Conservation (phyloP, 2,888 invertebrate genomes). For the Scaptomyza cyrtandrae region DNA sequence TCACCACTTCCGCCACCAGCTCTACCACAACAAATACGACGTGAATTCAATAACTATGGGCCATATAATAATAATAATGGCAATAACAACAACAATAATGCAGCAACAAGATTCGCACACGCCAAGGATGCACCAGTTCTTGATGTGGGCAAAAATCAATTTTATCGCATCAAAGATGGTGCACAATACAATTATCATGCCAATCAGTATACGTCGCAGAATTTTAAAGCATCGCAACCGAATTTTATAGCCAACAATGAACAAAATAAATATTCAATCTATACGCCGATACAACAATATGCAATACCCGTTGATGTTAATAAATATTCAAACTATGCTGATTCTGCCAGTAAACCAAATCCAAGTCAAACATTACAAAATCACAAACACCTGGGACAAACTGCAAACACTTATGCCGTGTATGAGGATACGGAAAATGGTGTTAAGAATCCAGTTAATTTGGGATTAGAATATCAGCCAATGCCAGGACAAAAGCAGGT, state of each 20-base stretch:
- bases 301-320: slow-evolving; percentile 64
- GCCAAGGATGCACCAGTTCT: slow-evolving; percentile 67
- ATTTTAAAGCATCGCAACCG: slow-evolving; percentile 82
- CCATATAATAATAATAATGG: slow-evolving; percentile 53
- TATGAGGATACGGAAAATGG: slow-evolving; percentile 77
- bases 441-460: slow-evolving; percentile 30
- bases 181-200: slow-evolving; percentile 52
- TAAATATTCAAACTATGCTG: slow-evolving; percentile 23
- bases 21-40: slow-evolving; percentile 63
- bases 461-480: slow-evolving; percentile 42
- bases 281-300: slow-evolving; percentile 64
- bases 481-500: slow-evolving; percentile 25
- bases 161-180: slow-evolving; percentile 49
- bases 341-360: slow-evolving; percentile 36
- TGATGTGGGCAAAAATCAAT: slow-evolving; percentile 69
- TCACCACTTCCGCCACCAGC: slow-evolving; percentile 43
- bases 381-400: slow-evolving; percentile 39
- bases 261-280: slow-evolving; percentile 35
- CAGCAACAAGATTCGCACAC: slow-evolving; percentile 62
- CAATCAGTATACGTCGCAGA: slow-evolving; percentile 66
- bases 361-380: slow-evolving; percentile 1
- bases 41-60: slow-evolving; percentile 62
- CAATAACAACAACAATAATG: slow-evolving; percentile 27
- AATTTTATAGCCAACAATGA: slow-evolving; percentile 75
- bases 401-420: slow-evolving; percentile 62